Base-by-base conservation (phyloP, 2,888 invertebrate genomes). In the Drosophila mayaguana region DNA sequence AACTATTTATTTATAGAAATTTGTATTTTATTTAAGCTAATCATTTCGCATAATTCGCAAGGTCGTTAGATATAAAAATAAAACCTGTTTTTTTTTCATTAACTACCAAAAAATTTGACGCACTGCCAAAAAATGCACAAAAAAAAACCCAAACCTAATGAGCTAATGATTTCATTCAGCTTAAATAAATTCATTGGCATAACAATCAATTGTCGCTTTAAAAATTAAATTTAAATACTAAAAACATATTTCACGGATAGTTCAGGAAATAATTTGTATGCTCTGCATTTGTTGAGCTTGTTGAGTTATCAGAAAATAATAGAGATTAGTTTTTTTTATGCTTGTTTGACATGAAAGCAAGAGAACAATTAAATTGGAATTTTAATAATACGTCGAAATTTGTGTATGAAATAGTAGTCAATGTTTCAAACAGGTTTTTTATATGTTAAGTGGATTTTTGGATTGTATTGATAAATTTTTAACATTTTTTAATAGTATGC, bases 21-120 rank as follows among this genome's bases (percentile, higher is more conserved):
- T 69, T 54, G 42, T 56, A 28, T 61, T 43, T 36, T 8, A 36
- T 65, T 65, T 40, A 18, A 57, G 40, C 48, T 69, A 57, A 40
- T 57, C 45, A 61, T 70, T 72, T 72, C 72, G 75, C 75, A 80
- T 81, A 78, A 68, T 66, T 71, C 14, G 61, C 85, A 83, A 83
- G 83, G 88, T 81, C 80, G 59, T 68, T 32, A 45, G 45, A 28
- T 56, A 40, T 43, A 56, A 57, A 73, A 74, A 65, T 51, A 40
- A 74, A 70, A 81, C 79, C 66, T 57, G 67, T 73, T 81, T 65
- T 18, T 18, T 18, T 2, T 28, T 14, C 14, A 12, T 63, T 50
- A 38, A 46, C 50, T 51, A 53, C 36, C 25, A 54, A 48, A 71
- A 50, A 22, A 34, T 54, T 51, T 59, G 20, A 40, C n/a, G 22